Percentiles rank a stretch among this genome's conserved stretches.
Evolutionary conservation across 1,140 invertebrate species (phyloP).

Genomic region (Diorhabda sublineata): DNA sequence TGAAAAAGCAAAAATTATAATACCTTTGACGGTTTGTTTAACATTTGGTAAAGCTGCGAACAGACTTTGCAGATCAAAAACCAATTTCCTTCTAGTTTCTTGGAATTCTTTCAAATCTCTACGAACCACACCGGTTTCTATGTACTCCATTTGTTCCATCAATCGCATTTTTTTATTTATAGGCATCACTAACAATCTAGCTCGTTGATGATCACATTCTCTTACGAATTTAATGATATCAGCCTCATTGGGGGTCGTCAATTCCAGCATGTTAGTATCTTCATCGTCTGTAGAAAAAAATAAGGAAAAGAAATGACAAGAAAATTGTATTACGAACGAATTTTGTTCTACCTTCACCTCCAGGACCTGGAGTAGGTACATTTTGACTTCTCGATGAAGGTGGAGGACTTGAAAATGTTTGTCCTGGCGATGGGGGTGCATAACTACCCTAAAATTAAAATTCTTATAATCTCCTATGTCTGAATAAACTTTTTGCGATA

Average conservation of each 20-base stretch:
- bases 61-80: conserved; percentile 3
- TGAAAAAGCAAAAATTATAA: not conserved
- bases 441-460: too few species aligned
- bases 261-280: not conserved
- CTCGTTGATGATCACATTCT: not conserved
- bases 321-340: too few species aligned
- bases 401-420: too few species aligned
- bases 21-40: not conserved
- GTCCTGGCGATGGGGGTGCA: too few species aligned
- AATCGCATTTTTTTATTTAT: not conserved
- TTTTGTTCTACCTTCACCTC: too few species aligned
- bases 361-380: too few species aligned
- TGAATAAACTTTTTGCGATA: too few species aligned
- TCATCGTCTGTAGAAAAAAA: not conserved
- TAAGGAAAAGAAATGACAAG: too few species aligned
- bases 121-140: not conserved
- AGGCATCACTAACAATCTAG: not conserved
- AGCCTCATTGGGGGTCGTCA: not conserved
- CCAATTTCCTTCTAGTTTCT: not conserved
- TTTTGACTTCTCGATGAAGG: too few species aligned
- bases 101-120: not conserved
- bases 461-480: too few species aligned
- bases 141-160: conserved; percentile 8
- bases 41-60: not conserved
- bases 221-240: not conserved